Evolutionary conservation across 2,888 invertebrate species (phyloP).

Genomic region (Hartigia nigra): DNA sequence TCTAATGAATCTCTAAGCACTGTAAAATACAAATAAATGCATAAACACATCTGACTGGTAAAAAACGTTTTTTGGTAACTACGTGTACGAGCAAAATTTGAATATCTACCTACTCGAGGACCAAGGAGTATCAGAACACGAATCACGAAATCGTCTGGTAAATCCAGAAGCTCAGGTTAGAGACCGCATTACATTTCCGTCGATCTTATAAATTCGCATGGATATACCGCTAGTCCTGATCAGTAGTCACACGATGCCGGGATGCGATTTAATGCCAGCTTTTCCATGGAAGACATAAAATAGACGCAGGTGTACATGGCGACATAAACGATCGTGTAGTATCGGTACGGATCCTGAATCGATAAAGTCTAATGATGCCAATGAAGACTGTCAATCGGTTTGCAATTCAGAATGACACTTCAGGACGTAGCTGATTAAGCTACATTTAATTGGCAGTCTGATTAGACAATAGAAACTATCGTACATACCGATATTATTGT

Average conservation of each 20-base stretch:
- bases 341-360: conserved; percentile 47
- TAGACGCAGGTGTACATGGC: conserved; percentile 48
- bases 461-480: background rate
- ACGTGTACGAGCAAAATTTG: background rate
- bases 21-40: background rate
- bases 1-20: background rate
- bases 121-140: background rate
- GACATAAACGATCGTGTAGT: conserved; percentile 49
- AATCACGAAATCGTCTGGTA: conserved; percentile 37
- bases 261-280: conserved; percentile 42
- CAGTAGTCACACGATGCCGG: conserved; percentile 25
- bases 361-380: conserved; percentile 30
- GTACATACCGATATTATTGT: too few species aligned
- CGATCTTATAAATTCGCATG: conserved; percentile 27
- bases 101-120: background rate
- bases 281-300: conserved; percentile 50
- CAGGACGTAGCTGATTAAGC: background rate
- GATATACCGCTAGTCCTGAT: conserved; percentile 19
- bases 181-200: conserved; percentile 43
- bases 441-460: background rate
- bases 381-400: background rate
- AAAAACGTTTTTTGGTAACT: background rate
- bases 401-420: background rate
- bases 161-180: conserved; percentile 35
- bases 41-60: background rate